Conservation (phyloP, 2,888 invertebrate species). For the Agrilus cyanescens region DNA sequence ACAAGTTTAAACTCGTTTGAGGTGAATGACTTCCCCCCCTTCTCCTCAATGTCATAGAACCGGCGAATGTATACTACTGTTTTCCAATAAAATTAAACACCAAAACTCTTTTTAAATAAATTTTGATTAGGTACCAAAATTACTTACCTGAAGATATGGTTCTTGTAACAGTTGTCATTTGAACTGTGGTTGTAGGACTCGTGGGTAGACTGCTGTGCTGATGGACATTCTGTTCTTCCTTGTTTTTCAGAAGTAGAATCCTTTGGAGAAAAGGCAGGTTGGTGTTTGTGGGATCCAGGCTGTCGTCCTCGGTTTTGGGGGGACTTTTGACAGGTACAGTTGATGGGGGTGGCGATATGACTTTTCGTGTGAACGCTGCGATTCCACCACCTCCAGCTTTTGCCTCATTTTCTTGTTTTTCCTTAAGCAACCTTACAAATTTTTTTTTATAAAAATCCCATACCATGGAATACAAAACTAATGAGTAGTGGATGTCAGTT, state of each 20-base stretch:
- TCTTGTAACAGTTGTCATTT: slow-evolving; percentile 1
- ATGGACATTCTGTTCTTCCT: slow-evolving; percentile 52
- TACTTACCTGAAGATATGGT: too few relatives aligned
- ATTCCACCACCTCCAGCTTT: slow-evolving; percentile 38
- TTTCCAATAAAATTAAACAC: too few relatives aligned
- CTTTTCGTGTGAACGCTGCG: slow-evolving; percentile 30
- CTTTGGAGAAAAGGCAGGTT: slow-evolving; percentile 65
- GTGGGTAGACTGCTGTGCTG: slow-evolving; percentile 22
- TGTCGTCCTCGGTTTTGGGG: slow-evolving; percentile 28
- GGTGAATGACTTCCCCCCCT: too few relatives aligned
- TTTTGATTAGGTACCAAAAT: too few relatives aligned
- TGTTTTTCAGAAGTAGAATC: slow-evolving; percentile 61
- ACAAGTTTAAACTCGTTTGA: too few relatives aligned
- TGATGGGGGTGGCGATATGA: slow-evolving; percentile 44
- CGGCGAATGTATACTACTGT: too few relatives aligned
- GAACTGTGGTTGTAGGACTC: slow-evolving; percentile 18
- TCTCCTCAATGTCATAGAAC: too few relatives aligned
- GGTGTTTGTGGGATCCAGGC: slow-evolving; percentile 51
- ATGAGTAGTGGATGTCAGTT: too few relatives aligned
- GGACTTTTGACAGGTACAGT: slow-evolving; percentile 44
- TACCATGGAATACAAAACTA: too few relatives aligned
- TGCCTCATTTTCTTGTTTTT: slow-evolving; percentile 62
- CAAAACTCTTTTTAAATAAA: too few relatives aligned
- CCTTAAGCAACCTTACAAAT: slow-evolving; percentile 56
- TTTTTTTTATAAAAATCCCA: too few relatives aligned